These are phyloP conservation scores for Anodontia alba DNA, from an alignment of 2,888 invertebrate genomes.

Conservation along the genomic window DNA sequence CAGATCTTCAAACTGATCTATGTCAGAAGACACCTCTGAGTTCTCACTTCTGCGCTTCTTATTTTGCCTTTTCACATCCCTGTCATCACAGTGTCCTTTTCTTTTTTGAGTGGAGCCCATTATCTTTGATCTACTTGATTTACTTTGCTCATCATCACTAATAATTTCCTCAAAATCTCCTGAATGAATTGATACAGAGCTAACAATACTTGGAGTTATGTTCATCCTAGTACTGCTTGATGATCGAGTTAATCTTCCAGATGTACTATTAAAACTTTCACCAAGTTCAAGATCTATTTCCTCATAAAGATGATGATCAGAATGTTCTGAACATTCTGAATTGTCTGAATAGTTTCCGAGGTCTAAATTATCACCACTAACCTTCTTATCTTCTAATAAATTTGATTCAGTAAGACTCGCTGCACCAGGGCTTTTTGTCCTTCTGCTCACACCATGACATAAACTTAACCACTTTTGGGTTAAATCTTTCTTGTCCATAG, in stretches of 20 bases:
- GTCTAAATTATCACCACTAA: neutral
- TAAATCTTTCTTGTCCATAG: conserved; percentile 42
- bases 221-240: neutral
- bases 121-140: neutral
- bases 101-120: neutral
- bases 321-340: conserved; percentile 18
- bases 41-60: neutral
- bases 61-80: neutral
- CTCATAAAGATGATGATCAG: conserved; percentile 19
- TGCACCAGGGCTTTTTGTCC: conserved; percentile 12
- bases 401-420: neutral
- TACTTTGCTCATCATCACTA: conserved; percentile 42
- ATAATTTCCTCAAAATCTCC: conserved; percentile 55
- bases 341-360: neutral
- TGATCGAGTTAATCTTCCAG: neutral
- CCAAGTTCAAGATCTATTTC: conserved; percentile 30
- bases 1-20: neutral
- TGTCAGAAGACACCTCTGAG: neutral
- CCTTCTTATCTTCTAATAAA: neutral
- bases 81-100: neutral
- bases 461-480: conserved; percentile 50
- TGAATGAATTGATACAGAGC: conserved; percentile 50
- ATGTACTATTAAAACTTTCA: neutral
- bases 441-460: neutral
- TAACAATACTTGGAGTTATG: conserved; percentile 19